These are phyloP conservation scores for Halcyon senegalensis DNA, from an alignment of 2,113 vertebrate species.

Conservation along the genomic window DNA sequence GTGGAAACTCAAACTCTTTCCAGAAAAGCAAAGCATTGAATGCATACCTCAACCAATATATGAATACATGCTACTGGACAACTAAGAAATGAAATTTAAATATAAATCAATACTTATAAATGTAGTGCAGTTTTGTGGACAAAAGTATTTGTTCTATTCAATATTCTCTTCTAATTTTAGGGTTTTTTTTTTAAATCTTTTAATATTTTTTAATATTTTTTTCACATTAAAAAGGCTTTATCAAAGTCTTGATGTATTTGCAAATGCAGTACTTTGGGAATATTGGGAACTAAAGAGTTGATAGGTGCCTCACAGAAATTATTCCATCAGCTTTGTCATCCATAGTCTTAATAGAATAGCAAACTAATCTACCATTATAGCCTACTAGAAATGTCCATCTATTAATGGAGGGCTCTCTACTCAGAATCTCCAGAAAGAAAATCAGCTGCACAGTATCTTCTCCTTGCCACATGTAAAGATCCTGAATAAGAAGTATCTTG, in stretches of 20 bases:
- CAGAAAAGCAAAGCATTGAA: background rate
- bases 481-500: background rate
- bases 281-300: background rate
- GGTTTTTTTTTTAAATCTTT: background rate
- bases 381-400: background rate
- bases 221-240: background rate
- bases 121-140: background rate
- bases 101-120: background rate
- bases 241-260: background rate
- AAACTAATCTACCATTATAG: background rate
- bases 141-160: background rate
- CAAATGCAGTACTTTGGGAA: background rate
- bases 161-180: background rate
- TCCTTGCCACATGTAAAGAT: background rate
- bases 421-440: background rate
- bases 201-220: background rate
- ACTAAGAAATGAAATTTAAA: background rate
- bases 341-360: background rate
- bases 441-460: background rate
- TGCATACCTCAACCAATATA: background rate
- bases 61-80: background rate
- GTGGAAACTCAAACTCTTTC: background rate
- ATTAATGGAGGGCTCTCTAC: background rate
- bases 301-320: background rate
- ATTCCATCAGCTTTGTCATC: background rate